These are phyloP conservation scores for Kryptolebias ocellatus DNA, from an alignment of 2,797 vertebrate species.

Conservation along the genomic window DNA sequence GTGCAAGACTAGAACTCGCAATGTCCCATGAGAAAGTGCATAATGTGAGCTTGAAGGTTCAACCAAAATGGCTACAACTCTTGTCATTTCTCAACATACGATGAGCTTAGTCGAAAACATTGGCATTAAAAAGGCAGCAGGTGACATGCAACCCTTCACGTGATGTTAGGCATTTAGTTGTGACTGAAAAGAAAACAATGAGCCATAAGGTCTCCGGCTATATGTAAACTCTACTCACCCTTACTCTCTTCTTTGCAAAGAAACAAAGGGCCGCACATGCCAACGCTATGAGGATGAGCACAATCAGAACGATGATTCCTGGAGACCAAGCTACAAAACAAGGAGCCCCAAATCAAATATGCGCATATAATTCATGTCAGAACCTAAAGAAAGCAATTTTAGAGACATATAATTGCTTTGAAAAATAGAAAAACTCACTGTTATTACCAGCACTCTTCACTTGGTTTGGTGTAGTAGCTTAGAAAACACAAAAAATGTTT, in stretches of 20 bases:
- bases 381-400: background rate
- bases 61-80: too few species aligned
- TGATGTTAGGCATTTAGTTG: background rate
- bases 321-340: constrained; percentile 1
- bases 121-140: too few species aligned
- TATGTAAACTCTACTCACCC: constrained; percentile 54
- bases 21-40: too few species aligned
- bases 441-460: rapidly evolving
- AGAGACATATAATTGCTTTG: background rate
- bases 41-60: too few species aligned
- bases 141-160: too few species aligned
- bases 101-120: too few species aligned
- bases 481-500: too few species aligned
- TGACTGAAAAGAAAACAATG: constrained; percentile 1
- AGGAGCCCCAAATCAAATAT: background rate
- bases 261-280: constrained; percentile 33
- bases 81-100: too few species aligned
- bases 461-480: too few species aligned
- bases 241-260: constrained; percentile 40
- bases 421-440: constrained; percentile 46
- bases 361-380: background rate
- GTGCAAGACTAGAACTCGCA: too few species aligned
- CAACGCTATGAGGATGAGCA: constrained; percentile 40
- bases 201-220: background rate
- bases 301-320: constrained; percentile 60